Base-by-base conservation (phyloP, 2,113 vertebrate genomes). In the Oxyruncus cristatus region DNA sequence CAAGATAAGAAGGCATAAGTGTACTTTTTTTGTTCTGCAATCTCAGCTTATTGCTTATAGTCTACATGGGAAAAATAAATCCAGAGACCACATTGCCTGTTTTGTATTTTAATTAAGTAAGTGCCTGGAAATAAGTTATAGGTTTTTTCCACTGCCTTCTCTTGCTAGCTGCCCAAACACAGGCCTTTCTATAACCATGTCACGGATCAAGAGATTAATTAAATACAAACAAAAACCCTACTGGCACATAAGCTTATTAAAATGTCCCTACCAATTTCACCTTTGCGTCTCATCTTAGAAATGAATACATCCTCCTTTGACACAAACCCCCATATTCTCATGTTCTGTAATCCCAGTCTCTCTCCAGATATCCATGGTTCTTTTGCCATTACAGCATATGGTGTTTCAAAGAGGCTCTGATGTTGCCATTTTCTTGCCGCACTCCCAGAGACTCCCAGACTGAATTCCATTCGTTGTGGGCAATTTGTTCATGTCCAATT, bases 61-160 rank as follows among this genome's bases (percentile, higher is more conserved):
- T 80, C 88, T 95, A 67, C 85, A 67, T 49, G 88, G 92, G 93
- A 84, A 93, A 96, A 93, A 96, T 95, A 92, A 94, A 96, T 94
- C 92, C 83, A 95, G 65, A 84, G 68, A 92, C 90, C 76, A 78
- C 71, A 90, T 44, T 91, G 90, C 85, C 70, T 83, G 39, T 10
- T 93, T 92, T 78, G 72, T 90, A 74, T 96, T 97, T 96, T 96
- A 96, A 96, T 95, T 92, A 96, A 94, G 79, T 95, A 93, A 96
- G 72, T 94, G 90, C 72, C 79, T 94, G 68, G 82, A 92, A 94
- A 84, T 88, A 95, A 95, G 59, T 85, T 77, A 93, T 74, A 86
- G 83, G 27, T 32, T 27, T 73, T 96, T 93, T 63, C 72, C 79
- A 81, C 50, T 63, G 83, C 80, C 61, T 91, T 84, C 42, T 66